Base-by-base conservation (phyloP, 1,140 invertebrate species). In the Sesamia nonagrioides region DNA sequence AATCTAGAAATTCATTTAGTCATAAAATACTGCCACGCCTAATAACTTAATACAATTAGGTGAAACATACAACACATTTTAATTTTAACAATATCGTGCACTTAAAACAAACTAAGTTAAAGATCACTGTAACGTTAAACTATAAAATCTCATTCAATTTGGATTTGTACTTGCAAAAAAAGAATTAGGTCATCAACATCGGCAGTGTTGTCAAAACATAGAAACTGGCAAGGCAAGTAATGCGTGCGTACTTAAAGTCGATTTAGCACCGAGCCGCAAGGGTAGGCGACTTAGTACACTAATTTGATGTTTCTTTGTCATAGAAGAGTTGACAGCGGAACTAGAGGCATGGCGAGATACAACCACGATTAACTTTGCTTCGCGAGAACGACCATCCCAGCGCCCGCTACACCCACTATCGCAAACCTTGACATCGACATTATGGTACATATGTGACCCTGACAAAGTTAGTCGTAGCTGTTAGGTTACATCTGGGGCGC, bases 121-220 rank as follows among this genome's bases (percentile, higher is more conserved):
- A 91, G 88, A 91, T 92, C 89, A 91, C 88, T 92, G 87, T 91
- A 91, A 91, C 88, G 92, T 94, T 92, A 93, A 91, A 91, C 90
- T 93, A 93, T 89, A 89, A 91, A 94, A 92, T 93, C 89, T 94
- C 91, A 94, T 92, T 94, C 92, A 92, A 90, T 90, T 94, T 87
- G 92, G 91, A 94, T 94, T 94, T 94, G 92, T 94, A 94, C 92
- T 94, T 92, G 92, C 91, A 92, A 91, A 82, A 92, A 82, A 92
- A 91, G n/a, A 84, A 91, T 91, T 91, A 90, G 88, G 88, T 91
- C 87, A 88, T 88, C 82, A 91, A 91, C 87, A 91, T 90, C 89
- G 92, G 91, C 91, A 92, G 89, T 93, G 89, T 89, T 91, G 86
- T 89, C 87, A 92, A 90, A 93, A 93, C 92, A 94, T 94, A 94